Percentiles rank a stretch among this genome's conserved stretches.
These are phyloP conservation scores for Neodiprion pinetum DNA, from an alignment of 1,140 invertebrate species.

Conservation along the genomic window DNA sequence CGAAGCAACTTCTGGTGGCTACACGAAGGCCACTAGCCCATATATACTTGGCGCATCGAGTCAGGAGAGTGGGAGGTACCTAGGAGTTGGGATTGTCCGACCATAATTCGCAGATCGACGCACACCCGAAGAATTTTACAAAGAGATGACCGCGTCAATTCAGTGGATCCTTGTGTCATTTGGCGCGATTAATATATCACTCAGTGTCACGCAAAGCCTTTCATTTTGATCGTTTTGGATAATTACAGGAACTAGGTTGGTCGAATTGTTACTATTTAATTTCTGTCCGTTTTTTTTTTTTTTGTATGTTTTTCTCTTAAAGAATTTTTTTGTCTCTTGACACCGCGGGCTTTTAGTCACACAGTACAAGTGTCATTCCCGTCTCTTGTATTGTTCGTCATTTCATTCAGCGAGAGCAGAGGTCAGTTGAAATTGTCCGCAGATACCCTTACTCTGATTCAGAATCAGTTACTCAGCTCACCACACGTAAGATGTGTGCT, in stretches of 20 bases:
- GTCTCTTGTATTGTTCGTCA: no score
- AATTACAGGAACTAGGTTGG: not conserved
- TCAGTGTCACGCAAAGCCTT: not conserved
- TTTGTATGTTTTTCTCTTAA: no score
- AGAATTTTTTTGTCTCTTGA: no score
- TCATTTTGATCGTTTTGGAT: not conserved
- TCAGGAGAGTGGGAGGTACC: constrained; percentile 54
- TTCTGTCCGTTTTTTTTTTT: no score
- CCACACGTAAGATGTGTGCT: no score
- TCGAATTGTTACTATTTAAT: not conserved
- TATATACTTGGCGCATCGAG: constrained; percentile 60
- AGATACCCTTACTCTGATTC: no score
- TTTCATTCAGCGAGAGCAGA: no score
- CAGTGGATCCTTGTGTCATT: not conserved
- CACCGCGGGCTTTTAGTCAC: no score
- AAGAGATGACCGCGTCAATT: not conserved
- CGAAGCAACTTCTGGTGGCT: not conserved
- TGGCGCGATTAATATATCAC: not conserved
- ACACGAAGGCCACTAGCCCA: constrained; percentile 52
- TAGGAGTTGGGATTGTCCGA: constrained; percentile 4
- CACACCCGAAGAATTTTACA: not conserved
- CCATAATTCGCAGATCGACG: not conserved
- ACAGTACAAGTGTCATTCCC: no score
- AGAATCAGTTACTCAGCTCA: no score
- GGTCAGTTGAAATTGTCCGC: no score